Evolutionary conservation across 2,113 vertebrate genomes (phyloP), one percentile per base, ranked within the genome.

Genomic region (Passerina amoena): DNA sequence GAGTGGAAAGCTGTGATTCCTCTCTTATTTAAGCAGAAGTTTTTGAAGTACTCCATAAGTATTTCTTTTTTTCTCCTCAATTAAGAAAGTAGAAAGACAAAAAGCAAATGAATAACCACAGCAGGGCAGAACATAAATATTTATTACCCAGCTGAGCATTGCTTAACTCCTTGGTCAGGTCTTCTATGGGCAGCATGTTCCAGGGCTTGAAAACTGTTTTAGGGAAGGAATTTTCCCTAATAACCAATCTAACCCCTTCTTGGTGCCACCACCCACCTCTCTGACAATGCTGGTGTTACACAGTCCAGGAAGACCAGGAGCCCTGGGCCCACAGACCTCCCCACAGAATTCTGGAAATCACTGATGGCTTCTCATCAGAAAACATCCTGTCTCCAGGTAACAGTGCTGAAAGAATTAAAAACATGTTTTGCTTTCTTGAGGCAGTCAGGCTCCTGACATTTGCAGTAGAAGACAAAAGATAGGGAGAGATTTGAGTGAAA

Each of bases 241-340:
- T 9, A 75, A 60, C 19, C n/a, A 45, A 10, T n/a, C 14, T 12
- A 68, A 60, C 8, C 14, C 15, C 20, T 90, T n/a, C 18, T 54
- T 35, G 35, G 16, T 71, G 11, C 14, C 40, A 63, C 40, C 24
- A 14, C 11, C 5, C 6, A 38, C 14, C 11, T 76, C 31, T 40
- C 21, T 50, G 48, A 9, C 1, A 1, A 1, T 33, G 19, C 14
- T 27, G 25, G 7, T 27, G 1, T 31, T 77, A 42, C 47, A 47
- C 16, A 84, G 30, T 21, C 21, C 14, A 15, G 56, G 22, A 78
- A 69, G 16, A 56, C 4, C 35, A 19, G 28, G 12, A 60, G 11
- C 5, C 13, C 48, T 37, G 23, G 47, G 31, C 30, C 42, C 45
- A 15, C 22, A 50, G 24, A n/a, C 82, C 14, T 68, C 8, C 15